Base-by-base conservation (phyloP, 2,113 vertebrate genomes). In the Rhynchomys soricoides region DNA sequence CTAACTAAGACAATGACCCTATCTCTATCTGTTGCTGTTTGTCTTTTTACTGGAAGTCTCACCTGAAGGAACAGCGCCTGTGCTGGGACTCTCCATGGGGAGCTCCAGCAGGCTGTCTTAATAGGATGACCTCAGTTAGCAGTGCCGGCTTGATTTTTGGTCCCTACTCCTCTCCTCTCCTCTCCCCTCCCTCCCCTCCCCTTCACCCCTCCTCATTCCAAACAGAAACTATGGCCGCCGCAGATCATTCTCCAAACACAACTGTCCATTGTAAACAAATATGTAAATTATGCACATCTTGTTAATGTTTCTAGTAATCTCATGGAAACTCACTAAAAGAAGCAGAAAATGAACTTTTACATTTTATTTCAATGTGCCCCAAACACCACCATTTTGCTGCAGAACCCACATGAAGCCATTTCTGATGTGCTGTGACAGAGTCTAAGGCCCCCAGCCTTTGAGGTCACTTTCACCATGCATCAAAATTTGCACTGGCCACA, bases 361-460 rank as follows among this genome's bases (percentile, higher is more conserved):
- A 19, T 52, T 88, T 95, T 95, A 87, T 94, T 92, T 96, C 64
- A 50, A 3, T n/a, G 12, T 87, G 43, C 68, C 31, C 85, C 26
- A 37, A n/a, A 70, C 22, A 2, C 64, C 19, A 70, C 45, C 64
- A 8, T 87, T 70, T 87, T 50, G 17, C 89, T 50, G 21, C 29
- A 78, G 52, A 77, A 71, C n/a, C 45, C 40, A 50, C 5, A n/a
- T 10, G 4, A 66, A 86, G 43, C 29, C 21, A 66, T 48, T 86
- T 62, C 24, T 50, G 24, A 16, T 48, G 45, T 64, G 73, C 62
- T 48, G 5, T 45, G 40, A 85, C n/a, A 62, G 19, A 43, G 37
- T 81, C 78, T 81, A 37, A 21, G 4, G 17, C 10, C 11, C 21
- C 16, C 12, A 78, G 91, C 8, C 89, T 86, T 75, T 8, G 15